Evolutionary conservation across 2,113 vertebrate genomes (phyloP).

Genomic region (Fregata magnificens): DNA sequence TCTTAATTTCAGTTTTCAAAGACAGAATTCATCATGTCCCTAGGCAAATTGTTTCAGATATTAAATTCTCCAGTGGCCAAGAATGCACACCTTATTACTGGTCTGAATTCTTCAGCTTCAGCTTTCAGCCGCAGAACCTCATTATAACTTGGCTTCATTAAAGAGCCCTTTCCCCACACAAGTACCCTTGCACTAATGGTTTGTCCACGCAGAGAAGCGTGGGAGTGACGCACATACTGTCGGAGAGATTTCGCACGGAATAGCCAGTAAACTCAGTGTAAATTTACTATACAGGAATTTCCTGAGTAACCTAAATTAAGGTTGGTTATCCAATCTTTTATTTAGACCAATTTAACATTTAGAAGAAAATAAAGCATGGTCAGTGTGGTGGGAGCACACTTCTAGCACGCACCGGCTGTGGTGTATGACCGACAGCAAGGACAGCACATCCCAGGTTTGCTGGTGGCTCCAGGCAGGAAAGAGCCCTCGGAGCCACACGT

Average conservation of each 20-base stretch:
- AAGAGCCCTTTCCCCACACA: neutral
- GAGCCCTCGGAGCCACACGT: neutral
- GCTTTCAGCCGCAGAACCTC: constrained; percentile 26
- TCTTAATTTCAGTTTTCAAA: constrained; percentile 61
- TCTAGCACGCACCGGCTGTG: neutral
- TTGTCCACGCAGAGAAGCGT: neutral
- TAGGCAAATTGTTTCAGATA: constrained; percentile 65
- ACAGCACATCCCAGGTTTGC: neutral
- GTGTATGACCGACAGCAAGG: accelerated
- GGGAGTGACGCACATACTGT: neutral
- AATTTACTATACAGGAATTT: neutral
- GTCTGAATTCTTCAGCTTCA: constrained; percentile 46
- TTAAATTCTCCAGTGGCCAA: constrained; percentile 57
- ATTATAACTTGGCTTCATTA: constrained; percentile 16
- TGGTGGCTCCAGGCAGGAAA: neutral
- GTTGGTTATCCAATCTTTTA: neutral
- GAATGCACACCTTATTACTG: constrained; percentile 61
- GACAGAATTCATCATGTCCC: constrained; percentile 26
- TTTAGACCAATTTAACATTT: neutral
- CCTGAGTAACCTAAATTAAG: neutral
- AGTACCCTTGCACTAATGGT: neutral
- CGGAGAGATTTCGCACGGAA: accelerated
- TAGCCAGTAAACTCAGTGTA: neutral
- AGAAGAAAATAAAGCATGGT: neutral
- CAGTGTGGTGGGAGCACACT: neutral